These are phyloP conservation scores for Philaethria dido DNA, from an alignment of 2,888 invertebrate species.

Conservation along the genomic window DNA sequence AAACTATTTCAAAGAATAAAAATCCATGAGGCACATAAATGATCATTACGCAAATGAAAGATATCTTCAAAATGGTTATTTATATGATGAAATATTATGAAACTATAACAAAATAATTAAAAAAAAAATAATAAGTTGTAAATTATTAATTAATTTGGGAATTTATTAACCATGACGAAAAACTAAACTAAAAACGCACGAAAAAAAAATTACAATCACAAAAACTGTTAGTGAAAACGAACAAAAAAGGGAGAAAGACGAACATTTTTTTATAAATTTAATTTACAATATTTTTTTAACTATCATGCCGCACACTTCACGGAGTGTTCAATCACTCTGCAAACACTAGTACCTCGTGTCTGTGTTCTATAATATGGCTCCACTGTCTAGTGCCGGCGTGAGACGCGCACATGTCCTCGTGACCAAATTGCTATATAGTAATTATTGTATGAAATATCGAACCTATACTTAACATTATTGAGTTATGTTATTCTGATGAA, in stretches of 20 bases:
- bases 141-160: no score
- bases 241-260: background rate
- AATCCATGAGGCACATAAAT: no score
- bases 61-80: no score
- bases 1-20: no score
- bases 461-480: background rate
- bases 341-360: constrained; percentile 59
- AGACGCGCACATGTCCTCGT: constrained; percentile 86
- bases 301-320: constrained; percentile 11
- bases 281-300: background rate
- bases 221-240: constrained; percentile 11
- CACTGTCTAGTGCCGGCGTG: constrained; percentile 90
- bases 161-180: no score
- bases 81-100: no score
- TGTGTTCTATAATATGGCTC: constrained; percentile 76
- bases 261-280: background rate
- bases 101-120: no score
- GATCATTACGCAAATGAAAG: no score
- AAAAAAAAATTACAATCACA: background rate
- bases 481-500: background rate
- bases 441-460: background rate
- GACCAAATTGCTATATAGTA: constrained; percentile 37
- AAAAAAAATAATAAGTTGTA: no score
- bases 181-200: background rate
- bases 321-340: constrained; percentile 1